A percentile compares a stretch with the other conserved stretches of the same genome.
Conservation (phyloP, 2,888 invertebrate species). For the Geotrupes spiniger region DNA sequence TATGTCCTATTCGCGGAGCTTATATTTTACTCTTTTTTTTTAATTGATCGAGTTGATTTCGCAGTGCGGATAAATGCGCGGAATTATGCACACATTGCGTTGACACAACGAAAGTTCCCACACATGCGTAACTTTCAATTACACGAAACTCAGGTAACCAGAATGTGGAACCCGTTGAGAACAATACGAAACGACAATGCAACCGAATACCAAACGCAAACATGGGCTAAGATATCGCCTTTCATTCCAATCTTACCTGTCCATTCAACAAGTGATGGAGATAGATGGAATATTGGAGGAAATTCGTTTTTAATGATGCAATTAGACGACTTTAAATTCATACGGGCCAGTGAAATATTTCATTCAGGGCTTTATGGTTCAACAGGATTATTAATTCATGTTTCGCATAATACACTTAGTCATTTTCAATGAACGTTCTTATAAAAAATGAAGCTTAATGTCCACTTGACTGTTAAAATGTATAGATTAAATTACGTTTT, state of each 20-base stretch:
- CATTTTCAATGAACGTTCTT: no score
- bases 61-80: no score
- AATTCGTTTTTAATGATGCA: slow-evolving; percentile 27
- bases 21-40: no score
- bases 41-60: no score
- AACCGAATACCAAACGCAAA: slow-evolving; percentile 24
- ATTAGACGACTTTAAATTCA: slow-evolving; percentile 22
- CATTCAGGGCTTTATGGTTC: neutral
- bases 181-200: slow-evolving; percentile 24
- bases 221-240: slow-evolving; percentile 25
- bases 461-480: no score
- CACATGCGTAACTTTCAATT: slow-evolving; percentile 18
- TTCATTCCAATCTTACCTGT: slow-evolving; percentile 24
- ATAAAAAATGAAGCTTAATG: no score
- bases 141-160: slow-evolving; percentile 22
- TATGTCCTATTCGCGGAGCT: no score
- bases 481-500: no score
- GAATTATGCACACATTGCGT: no score
- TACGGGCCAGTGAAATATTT: neutral
- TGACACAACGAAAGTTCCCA: slow-evolving; percentile 25
- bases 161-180: slow-evolving; percentile 25
- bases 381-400: slow-evolving; percentile 2
- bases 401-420: neutral
- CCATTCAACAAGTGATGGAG: slow-evolving; percentile 29
- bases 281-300: slow-evolving; percentile 25